Base-by-base conservation (phyloP, 2,797 vertebrate genomes). In the Malurus leucopterus region DNA sequence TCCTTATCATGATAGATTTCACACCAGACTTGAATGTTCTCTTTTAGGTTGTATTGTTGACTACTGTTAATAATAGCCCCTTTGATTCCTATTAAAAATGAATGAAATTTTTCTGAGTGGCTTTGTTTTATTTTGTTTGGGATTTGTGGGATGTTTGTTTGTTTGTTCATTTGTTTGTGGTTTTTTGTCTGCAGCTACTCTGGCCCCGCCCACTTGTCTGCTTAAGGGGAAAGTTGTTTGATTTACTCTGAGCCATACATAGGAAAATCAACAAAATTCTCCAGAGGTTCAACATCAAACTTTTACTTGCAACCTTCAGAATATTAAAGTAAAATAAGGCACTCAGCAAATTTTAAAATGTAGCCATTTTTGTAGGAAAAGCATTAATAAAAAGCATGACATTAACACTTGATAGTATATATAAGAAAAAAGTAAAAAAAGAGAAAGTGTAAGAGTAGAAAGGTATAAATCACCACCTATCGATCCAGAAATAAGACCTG, bases 271-370 rank as follows among this genome's bases (percentile, higher is more conserved):
- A 34, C 5, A 43, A 26, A n/a, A 50, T 64, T 57, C 36, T 43
- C 0, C 0, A 3, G 7, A 22, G 2, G 21, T 15, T 41, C 11
- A 41, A 5, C 55, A 49, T 41, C 30, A 61, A 69, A n/a, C 4
- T 36, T 80, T 51, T 44, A 9, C 27, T 82, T 30, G 21, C 30
- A 49, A 72, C 49, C 6, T 43, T 72, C 43, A 57, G 26, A 72
- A 57, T 11, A 43, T 49, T 63, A 30, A 24, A 13, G 34, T 24
- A 47, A 40, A 63, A 71, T 11, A 34, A 40, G 12, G 5, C 34
- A 47, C 24, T 30, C 2, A 3, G 2, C 6, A 57, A 64, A 49
- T 43, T 53, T 55, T 26, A 30, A 55, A 72, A 46, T 53, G 15
- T 8, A 53, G 30, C 3, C 7, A 20, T 59, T 65, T 72, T 41